phyloP scores from a whole-genome alignment of 1,140 invertebrate genomes.

The Pseudomyrmex dendroicus region DNA sequence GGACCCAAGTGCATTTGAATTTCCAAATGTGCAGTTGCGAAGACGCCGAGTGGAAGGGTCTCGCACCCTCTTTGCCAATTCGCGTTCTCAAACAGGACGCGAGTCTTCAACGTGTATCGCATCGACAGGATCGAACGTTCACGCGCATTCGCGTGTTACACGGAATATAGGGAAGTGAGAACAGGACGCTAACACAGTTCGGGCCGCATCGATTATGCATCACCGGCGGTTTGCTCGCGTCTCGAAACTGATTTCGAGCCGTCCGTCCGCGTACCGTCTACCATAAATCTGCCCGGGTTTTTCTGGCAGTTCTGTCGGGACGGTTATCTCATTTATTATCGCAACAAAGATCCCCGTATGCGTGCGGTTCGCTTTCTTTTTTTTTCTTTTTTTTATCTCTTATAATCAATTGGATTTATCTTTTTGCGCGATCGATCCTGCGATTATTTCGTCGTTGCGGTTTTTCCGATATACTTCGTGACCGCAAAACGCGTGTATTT shows the following conservation, averaged over 20 bases:
- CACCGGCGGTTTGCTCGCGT: not conserved
- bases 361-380: not conserved
- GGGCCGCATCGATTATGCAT: slow-evolving; percentile 36
- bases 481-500: too few species aligned
- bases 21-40: slow-evolving; percentile 9
- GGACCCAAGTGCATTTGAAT: slow-evolving; percentile 36
- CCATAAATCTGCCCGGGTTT: slow-evolving; percentile 34
- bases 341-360: not conserved
- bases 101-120: slow-evolving; percentile 15
- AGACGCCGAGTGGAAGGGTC: not conserved
- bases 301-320: not conserved
- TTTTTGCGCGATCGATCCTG: not conserved
- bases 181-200: not conserved
- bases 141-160: slow-evolving; percentile 1
- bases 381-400: not conserved
- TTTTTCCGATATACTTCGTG: too few species aligned
- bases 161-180: slow-evolving; percentile 16
- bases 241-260: slow-evolving; percentile 29
- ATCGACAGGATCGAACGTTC: not conserved
- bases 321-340: slow-evolving; percentile 12
- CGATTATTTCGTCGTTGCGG: not conserved
- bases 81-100: slow-evolving; percentile 20
- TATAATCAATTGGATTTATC: not conserved
- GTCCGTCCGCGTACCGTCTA: not conserved
- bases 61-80: slow-evolving; percentile 53